phyloP scores from a whole-genome alignment of 2,888 invertebrate species.

The Digitonthophagus gazella region DNA sequence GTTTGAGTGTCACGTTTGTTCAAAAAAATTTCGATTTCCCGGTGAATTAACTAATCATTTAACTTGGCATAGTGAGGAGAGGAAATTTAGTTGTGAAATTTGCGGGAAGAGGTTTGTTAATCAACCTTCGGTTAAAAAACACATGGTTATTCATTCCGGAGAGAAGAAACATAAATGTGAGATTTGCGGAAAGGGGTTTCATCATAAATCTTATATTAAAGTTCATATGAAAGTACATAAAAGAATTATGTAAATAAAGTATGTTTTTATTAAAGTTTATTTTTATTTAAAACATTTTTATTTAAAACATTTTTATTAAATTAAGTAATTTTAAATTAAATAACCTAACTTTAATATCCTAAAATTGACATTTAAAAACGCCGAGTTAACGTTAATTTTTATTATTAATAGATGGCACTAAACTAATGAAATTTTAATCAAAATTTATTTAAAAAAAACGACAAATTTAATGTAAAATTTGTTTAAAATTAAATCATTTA shows the following conservation, averaged over 20 bases:
- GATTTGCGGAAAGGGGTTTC: constrained; percentile 3
- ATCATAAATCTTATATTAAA: constrained; percentile 10
- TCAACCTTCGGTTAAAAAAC: neutral
- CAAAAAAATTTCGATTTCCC: neutral
- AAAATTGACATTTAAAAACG: too few species aligned
- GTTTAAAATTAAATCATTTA: too few species aligned
- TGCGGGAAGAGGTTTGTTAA: constrained; percentile 8
- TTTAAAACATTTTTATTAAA: too few species aligned
- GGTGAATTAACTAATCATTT: neutral
- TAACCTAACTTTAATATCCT: too few species aligned
- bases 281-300: constrained; percentile 2
- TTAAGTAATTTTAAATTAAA: too few species aligned
- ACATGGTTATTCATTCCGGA: constrained; percentile 6
- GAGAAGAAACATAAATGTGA: constrained; percentile 7
- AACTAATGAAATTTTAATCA: too few species aligned
- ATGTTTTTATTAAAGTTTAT: constrained; percentile 1
- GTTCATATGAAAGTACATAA: constrained; percentile 13
- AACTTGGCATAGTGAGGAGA: constrained; percentile 4
- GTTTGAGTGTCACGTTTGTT: neutral
- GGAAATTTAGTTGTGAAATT: neutral
- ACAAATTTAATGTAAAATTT: too few species aligned
- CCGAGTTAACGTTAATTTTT: too few species aligned
- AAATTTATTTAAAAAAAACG: too few species aligned
- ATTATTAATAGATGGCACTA: too few species aligned
- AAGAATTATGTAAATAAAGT: neutral